Base-by-base conservation (phyloP, 35 echinoderm and acorn worm species). In the Hemicentrotus pulcherrimus region DNA sequence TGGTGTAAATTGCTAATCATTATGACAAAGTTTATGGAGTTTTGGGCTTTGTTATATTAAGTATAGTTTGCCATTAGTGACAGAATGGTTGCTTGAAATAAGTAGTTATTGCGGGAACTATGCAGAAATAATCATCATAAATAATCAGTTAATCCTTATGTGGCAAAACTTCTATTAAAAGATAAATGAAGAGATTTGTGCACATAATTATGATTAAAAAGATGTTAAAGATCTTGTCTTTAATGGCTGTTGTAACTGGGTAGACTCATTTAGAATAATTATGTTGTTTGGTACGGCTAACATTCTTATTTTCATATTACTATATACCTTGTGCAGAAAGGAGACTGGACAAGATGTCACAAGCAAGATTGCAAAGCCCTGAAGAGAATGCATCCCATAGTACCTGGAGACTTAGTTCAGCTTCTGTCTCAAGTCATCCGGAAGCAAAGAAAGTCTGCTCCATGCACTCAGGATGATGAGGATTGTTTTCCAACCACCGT, bases 401-500 rank as follows among this genome's bases (percentile, higher is more conserved):
- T 41, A 46, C 91, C 91, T 31, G 46, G 46, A 58, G 91, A 58
- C 16, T 24, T 41, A 41, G 91, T 28, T 93, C 91, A 47, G 32
- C 45, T 93, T 14, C 46, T 93, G 1, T 32, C 91, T 5, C 48
- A 93, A 7, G 16, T 93, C 91, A 58, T 93, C 91, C 41, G 91
- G 48, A 93, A 55, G 30, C 30, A 58, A 47, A 47, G 14, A 12
- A 13, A 31, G 13, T 13, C 30, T 9, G 24, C n/a, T 58, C 46
- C 16, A 5, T 45, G 30, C 46, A 22, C 32, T 50, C 0, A 0
- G 14, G 30, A 32, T n/a, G 91, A 48, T 6, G 32, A 93, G 91
- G n/a, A 93, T 31, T 14, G 22, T 55, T 93, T 93, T n/a, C 91
- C 91, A 47, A 93, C 46, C 2, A 55, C n/a, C n/a, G n/a, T 93